Conservation (phyloP, 2,888 invertebrate species). For the Oscheius myriophilus region DNA sequence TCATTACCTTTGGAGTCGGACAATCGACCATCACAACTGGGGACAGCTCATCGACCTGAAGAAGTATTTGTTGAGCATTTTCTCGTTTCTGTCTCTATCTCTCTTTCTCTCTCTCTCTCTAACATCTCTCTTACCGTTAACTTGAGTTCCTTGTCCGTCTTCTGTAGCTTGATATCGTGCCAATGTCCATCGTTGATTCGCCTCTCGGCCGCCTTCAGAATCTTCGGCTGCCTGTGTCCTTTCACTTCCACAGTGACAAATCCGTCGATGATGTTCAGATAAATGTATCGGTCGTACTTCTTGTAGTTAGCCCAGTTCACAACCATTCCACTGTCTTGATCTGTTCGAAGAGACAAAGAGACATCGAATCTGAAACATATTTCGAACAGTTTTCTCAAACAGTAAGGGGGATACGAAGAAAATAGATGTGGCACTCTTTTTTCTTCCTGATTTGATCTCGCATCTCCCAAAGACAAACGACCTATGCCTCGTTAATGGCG, state of each 20-base stretch:
- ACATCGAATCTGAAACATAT: constrained; percentile 58
- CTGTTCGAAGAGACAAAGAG: constrained; percentile 55
- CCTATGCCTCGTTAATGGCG: no score
- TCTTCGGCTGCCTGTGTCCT: constrained; percentile 62
- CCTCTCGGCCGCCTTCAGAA: constrained; percentile 42
- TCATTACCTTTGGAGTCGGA: constrained; percentile 68
- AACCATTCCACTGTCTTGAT: constrained; percentile 58
- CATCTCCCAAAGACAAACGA: no score
- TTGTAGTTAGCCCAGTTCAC: constrained; percentile 70
- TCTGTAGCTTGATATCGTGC: constrained; percentile 60
- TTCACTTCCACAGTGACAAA: constrained; percentile 62
- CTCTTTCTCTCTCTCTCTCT: no score
- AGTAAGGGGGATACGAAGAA: not conserved
- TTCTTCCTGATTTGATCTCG: not conserved
- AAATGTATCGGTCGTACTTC: constrained; percentile 64
- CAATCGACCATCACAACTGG: constrained; percentile 55
- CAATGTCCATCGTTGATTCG: constrained; percentile 66
- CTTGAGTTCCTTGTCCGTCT: constrained; percentile 41
- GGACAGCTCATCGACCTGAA: constrained; percentile 57
- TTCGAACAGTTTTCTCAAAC: no score
- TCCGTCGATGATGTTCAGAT: constrained; percentile 62
- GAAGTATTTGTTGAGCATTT: not conserved
- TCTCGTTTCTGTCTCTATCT: not conserved
- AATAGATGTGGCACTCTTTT: not conserved
- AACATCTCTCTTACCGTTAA: constrained; percentile 31